Percentiles rank a stretch among this genome's conserved stretches.
Evolutionary conservation across 2,888 invertebrate species (phyloP).

Genomic region (Mylabris sibirica): DNA sequence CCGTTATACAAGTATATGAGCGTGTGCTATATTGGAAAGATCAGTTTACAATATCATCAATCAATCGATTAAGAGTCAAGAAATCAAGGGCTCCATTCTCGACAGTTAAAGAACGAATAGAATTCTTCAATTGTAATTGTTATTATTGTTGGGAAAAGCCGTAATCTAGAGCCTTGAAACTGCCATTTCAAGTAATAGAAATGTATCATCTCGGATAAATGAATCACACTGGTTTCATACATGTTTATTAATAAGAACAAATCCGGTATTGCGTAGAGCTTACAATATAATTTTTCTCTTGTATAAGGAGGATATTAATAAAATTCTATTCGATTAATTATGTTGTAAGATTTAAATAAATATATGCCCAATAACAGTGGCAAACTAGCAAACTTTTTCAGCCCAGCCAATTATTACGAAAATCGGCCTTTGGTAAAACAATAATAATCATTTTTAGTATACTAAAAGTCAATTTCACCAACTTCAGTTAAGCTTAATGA

Average conservation of each 20-base stretch:
- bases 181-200: conserved; percentile 2
- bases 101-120: neutral
- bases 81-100: conserved; percentile 10
- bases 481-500: too few species aligned
- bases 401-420: too few species aligned
- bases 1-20: conserved; percentile 2
- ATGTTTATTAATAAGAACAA: neutral
- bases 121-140: neutral
- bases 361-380: neutral
- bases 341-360: too few species aligned
- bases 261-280: conserved; percentile 2
- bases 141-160: conserved; percentile 12
- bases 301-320: too few species aligned
- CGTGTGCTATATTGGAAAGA: conserved; percentile 8
- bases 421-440: too few species aligned
- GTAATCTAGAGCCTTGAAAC: conserved; percentile 5
- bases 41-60: conserved; percentile 4
- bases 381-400: too few species aligned
- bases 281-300: neutral
- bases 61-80: neutral
- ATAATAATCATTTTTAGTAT: too few species aligned
- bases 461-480: too few species aligned
- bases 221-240: neutral
- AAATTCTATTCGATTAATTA: too few species aligned
- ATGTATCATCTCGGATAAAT: conserved; percentile 10